Base-by-base conservation (phyloP, 2,797 vertebrate genomes). In the Neoniphon sammara region DNA sequence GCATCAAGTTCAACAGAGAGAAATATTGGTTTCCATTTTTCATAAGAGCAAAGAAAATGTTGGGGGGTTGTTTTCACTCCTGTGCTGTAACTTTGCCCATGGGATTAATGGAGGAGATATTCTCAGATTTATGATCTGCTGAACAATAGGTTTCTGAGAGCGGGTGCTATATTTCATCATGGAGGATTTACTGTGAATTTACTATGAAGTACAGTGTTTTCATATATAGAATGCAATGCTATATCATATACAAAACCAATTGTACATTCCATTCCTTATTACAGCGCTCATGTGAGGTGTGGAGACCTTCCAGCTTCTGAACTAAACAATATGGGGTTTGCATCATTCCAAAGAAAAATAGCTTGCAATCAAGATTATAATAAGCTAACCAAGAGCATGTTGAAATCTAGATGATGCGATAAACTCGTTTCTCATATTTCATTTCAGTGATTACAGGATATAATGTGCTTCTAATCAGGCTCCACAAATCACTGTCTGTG, bases 341-440 rank as follows among this genome's bases (percentile, higher is more conserved):
- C 25, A 18, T 63, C 18, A 63, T 54, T 72, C 0, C 4, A 59
- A 31, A 50, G 36, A 77, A 44, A 66, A 50, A 77, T 10, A 47
- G 25, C 31, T 54, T 8, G 3, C 1, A 42, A 15, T 69, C 15
- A 63, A 15, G 44, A 57, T 30, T 2, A 59, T 20, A 18, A n/a
- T 52, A 25, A 64, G n/a, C 42, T 34, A 0, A 0, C 15, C 60
- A 47, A 30, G 62, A 80, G 73, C 31, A 78, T 60, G 0, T 58
- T 54, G 44, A 70, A 63, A 60, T 63, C 14, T n/a, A n/a, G 30
- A 73, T 49, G 60, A 0, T 49, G 65, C 49, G 53, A 27, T 7
- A 39, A 62, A 0, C 0, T 18, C 18, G 12, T 46, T 59, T 25
- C 63, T 73, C n/a, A 54, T 18, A 17, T 46, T 59, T 39, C 5